These are phyloP conservation scores for Cerastis leucographa DNA, from an alignment of 2,888 invertebrate species.

Conservation along the genomic window DNA sequence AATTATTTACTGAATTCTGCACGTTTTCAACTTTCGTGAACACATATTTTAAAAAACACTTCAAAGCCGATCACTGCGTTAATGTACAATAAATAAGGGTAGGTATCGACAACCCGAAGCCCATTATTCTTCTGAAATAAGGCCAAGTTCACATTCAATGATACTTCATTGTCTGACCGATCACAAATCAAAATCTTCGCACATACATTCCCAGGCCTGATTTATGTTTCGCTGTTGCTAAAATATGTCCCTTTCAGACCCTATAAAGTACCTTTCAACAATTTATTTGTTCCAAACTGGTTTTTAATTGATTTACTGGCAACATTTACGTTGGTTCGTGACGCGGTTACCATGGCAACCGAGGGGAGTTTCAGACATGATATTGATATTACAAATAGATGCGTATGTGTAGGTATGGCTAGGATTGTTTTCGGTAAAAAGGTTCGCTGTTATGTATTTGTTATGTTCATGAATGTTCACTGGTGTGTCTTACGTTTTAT, in stretches of 20 bases:
- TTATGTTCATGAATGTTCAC: conserved; percentile 4
- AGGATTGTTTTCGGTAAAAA: conserved; percentile 65
- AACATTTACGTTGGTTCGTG: conserved; percentile 65
- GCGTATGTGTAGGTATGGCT: conserved; percentile 60
- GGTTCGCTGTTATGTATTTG: conserved; percentile 23
- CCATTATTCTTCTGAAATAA: conserved; percentile 58
- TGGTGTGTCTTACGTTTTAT: not conserved
- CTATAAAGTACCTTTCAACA: conserved; percentile 56
- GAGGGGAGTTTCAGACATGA: conserved; percentile 77
- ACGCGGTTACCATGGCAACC: conserved; percentile 78
- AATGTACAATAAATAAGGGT: conserved; percentile 37
- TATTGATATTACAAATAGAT: conserved; percentile 76
- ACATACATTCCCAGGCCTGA: conserved; percentile 73
- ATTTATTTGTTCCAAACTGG: conserved; percentile 60
- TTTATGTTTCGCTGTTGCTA: conserved; percentile 80
- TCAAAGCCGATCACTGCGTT: not conserved
- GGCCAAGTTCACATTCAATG: conserved; percentile 63
- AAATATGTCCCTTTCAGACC: conserved; percentile 81
- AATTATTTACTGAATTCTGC: not conserved
- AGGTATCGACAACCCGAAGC: conserved; percentile 46
- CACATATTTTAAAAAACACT: not conserved
- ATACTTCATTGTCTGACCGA: conserved; percentile 55
- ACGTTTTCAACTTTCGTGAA: not conserved
- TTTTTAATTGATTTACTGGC: conserved; percentile 68
- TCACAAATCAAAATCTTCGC: conserved; percentile 81